Evolutionary conservation across 2,113 vertebrate species (phyloP).

Genomic region (Ailurus styani): DNA sequence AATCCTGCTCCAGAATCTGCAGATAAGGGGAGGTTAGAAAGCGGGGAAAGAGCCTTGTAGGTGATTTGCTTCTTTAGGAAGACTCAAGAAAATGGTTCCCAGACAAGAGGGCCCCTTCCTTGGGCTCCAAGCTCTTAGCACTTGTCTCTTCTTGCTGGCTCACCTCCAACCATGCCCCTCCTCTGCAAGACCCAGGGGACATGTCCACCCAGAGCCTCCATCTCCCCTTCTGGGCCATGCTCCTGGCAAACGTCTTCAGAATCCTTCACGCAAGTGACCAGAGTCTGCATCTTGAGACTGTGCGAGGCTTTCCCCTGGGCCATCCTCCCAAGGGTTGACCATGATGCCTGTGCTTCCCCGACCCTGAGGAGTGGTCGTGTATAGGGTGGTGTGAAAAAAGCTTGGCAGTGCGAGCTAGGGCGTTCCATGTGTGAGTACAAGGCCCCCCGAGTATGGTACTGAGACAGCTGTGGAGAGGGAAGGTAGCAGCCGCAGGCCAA

Average conservation of each 20-base stretch:
- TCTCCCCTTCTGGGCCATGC: not conserved
- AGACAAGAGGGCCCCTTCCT: not conserved
- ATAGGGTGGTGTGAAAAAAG: not conserved
- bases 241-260: not conserved
- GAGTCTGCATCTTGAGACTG: not conserved
- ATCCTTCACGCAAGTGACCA: not conserved
- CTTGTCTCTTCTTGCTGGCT: too few relatives aligned
- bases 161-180: accelerated
- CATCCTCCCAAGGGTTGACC: not conserved
- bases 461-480: not conserved
- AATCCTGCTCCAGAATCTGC: not conserved
- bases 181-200: not conserved
- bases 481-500: not conserved
- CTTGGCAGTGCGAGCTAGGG: not conserved
- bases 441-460: not conserved
- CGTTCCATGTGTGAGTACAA: not conserved
- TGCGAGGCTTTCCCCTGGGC: not conserved
- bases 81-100: not conserved
- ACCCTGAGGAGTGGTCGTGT: not conserved
- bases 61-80: not conserved
- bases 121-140: not conserved
- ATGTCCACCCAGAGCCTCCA: not conserved
- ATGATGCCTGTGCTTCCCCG: not conserved
- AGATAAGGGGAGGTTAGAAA: not conserved
- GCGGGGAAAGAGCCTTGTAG: not conserved